Base-by-base conservation (phyloP, 2,113 vertebrate genomes). In the Limanda limanda region DNA sequence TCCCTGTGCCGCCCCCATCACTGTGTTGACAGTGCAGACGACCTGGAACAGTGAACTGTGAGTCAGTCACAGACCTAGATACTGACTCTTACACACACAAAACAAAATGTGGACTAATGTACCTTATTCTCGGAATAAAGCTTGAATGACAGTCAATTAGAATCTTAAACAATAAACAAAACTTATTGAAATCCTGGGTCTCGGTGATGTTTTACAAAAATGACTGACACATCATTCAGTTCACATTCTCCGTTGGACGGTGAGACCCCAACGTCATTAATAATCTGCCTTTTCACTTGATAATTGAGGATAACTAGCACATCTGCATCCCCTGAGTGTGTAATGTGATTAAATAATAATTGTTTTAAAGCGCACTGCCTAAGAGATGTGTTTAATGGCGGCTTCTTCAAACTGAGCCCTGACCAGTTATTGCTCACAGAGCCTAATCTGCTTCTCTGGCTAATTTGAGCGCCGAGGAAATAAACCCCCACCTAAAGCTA, bases 331-430 rank as follows among this genome's bases (percentile, higher is more conserved):
- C 62, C 63, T 68, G 31, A 81, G 60, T 64, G 60, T 71, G 45
- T 81, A 78, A 89, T 52, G 68, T 88, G 78, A 91, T 91, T 87
- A 89, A 89, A 85, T 81, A 79, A 90, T 91, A 75, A 84, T 87
- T 91, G 81, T 86, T 91, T 88, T 89, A 87, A 89, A 89, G 72
- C 45, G 20, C 64, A 54, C 78, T 77, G 68, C 25, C 64, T 79
- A 64, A 73, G 78, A 85, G 85, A 82, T 9, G 20, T 76, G 86
- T 87, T 90, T 88, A 92, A 91, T 79, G 73, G 82, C 45, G 68
- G 70, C 77, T 61, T 82, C 66, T 57, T 81, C 67, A 78, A 78
- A 62, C 42, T 3, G 13, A 85, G 69, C 58, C 60, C 18, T 81
- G 80, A 69, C 57, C 1, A 61, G 65, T 84, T 84, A 73, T 88